phyloP scores from a whole-genome alignment of 2,113 vertebrate species.

The Petroica traversi region DNA sequence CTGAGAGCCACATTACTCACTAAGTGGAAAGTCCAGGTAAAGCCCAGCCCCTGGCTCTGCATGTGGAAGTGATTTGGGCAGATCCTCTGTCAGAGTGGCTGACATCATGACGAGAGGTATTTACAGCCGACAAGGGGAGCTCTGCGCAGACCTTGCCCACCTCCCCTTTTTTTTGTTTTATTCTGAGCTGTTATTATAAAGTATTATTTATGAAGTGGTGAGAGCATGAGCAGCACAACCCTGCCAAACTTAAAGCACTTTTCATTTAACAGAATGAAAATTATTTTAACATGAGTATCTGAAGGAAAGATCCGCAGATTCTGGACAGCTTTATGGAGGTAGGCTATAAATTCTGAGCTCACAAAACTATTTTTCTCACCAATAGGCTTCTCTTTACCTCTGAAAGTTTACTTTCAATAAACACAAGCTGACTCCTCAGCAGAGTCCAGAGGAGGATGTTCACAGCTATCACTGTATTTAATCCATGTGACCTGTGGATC shows the following conservation, averaged over 20 bases:
- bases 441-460: background rate
- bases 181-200: constrained; percentile 41
- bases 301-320: background rate
- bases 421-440: background rate
- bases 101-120: constrained; percentile 49
- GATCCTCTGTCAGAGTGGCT: background rate
- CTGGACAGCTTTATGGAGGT: constrained; percentile 59
- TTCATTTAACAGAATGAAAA: constrained; percentile 59
- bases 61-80: constrained; percentile 49
- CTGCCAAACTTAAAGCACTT: constrained; percentile 60
- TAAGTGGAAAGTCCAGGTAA: constrained; percentile 40
- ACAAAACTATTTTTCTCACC: constrained; percentile 37
- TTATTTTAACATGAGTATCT: constrained; percentile 61
- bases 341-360: constrained; percentile 44
- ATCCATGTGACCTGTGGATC: accelerated
- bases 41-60: background rate
- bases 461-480: background rate
- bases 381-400: constrained; percentile 23
- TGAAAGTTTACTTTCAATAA: constrained; percentile 18
- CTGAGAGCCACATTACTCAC: background rate
- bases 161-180: background rate
- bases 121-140: background rate
- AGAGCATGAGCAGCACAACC: constrained; percentile 52
- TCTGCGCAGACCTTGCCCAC: background rate
- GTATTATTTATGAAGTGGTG: constrained; percentile 66